phyloP scores from a whole-genome alignment of 2,888 invertebrate species.

The Drosophila fulvimacula region DNA sequence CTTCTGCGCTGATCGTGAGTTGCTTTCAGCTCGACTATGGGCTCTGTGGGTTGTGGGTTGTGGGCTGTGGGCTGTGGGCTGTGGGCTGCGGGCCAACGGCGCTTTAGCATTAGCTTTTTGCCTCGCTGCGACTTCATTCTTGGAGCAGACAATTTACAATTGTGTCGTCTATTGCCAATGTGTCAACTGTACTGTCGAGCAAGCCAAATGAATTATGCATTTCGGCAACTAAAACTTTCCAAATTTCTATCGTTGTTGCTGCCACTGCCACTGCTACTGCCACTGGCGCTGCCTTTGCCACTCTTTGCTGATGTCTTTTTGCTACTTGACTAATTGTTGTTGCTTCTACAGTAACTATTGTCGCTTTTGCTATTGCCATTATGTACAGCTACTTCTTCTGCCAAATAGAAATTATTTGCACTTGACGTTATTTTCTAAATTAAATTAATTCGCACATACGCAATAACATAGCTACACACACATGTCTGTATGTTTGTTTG shows the following conservation, averaged over 20 bases:
- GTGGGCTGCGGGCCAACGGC: conserved; percentile 5
- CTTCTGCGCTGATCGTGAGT: conserved; percentile 18
- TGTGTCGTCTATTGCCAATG: conserved; percentile 62
- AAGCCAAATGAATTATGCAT: conserved; percentile 73
- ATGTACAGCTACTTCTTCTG: conserved; percentile 24
- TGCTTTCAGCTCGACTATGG: conserved; percentile 20
- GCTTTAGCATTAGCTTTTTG: conserved; percentile 31
- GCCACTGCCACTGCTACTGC: neutral
- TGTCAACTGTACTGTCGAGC: conserved; percentile 69
- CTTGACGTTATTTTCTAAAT: conserved; percentile 38
- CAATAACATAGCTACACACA: neutral
- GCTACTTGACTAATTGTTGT: conserved; percentile 32
- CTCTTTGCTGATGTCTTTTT: conserved; percentile 6
- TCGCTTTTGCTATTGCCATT: conserved; percentile 27
- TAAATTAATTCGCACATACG: conserved; percentile 6
- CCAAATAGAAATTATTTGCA: conserved; percentile 64
- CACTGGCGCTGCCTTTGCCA: neutral
- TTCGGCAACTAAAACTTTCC: conserved; percentile 70
- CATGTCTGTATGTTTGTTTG: neutral
- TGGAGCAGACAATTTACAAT: conserved; percentile 62
- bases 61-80: neutral
- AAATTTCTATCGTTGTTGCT: conserved; percentile 63
- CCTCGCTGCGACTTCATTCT: conserved; percentile 50
- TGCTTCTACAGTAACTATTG: conserved; percentile 29
- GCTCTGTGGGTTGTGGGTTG: neutral